Base-by-base conservation (phyloP, 2,113 vertebrate genomes). In the Pantherophis guttatus region DNA sequence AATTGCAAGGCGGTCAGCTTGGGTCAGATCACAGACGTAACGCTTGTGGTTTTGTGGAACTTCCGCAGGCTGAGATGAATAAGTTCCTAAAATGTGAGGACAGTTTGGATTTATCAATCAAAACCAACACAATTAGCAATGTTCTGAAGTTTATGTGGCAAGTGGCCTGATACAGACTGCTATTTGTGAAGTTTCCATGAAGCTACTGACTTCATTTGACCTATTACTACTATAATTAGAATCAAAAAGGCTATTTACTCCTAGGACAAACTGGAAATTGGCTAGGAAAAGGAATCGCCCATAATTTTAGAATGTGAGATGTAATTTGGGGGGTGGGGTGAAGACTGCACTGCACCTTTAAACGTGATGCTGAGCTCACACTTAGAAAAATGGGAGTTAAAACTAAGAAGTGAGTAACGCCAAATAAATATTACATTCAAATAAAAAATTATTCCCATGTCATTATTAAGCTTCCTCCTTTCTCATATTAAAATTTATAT, bases 21-120 rank as follows among this genome's bases (percentile, higher is more conserved):
- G 98, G 7, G 98, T 99, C 90, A 99, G 98, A 97, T 99, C 99
- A 96, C 99, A 99, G 92, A 98, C 91, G 24, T 97, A 97, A n/a
- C 98, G 98, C 94, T 99, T 98, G 97, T 99, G 98, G 96, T 98
- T 99, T 94, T 98, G 98, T 94, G 99, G 99, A 89, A 99, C 98
- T 88, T 99, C 98, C 39, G 97, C 87, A 8, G 98, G 98, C 86
- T 98, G 93, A 3, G 98, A 96, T 5, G 99, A 98, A 94, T 97
- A 98, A 91, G 98, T 97, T 88, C 98, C 99, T 99, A 97, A 91
- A 96, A 94, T 93, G 92, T 91, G 59, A 96, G 29, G 94, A 96
- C 53, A 97, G 1, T 95, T 1, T 87, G 39, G 5, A 62, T 54
- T 92, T 93, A 87, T 44, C 93, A 93, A 75, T 57, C 93, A 94